phyloP scores from a whole-genome alignment of 1,140 invertebrate genomes.

The Drosophila murphyi region DNA sequence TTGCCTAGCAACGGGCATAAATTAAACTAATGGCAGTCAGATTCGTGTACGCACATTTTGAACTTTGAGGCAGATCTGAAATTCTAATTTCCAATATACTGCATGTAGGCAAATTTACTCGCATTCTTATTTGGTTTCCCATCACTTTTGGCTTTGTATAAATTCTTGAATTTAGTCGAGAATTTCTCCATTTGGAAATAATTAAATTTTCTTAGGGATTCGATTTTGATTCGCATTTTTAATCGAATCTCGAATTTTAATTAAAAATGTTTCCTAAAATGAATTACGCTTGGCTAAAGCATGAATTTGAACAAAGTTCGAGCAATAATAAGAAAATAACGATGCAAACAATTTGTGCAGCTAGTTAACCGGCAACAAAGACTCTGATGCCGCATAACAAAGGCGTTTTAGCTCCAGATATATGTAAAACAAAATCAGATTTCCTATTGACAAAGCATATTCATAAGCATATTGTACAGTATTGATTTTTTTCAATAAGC shows the following conservation, averaged over 20 bases:
- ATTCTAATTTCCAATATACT: neutral
- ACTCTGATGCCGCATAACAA: too few species aligned
- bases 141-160: too few species aligned
- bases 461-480: neutral
- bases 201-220: neutral
- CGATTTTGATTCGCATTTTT: neutral
- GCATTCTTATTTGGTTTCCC: too few species aligned
- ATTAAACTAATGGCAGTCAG: slow-evolving; percentile 57
- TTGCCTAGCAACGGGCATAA: slow-evolving; percentile 57
- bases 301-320: too few species aligned
- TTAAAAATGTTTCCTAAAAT: too few species aligned
- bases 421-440: neutral
- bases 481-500: neutral
- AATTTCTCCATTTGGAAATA: neutral
- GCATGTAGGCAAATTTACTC: too few species aligned
- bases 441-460: slow-evolving; percentile 1
- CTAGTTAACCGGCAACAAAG: neutral
- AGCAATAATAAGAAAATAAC: neutral
- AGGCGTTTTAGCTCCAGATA: neutral
- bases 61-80: neutral
- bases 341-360: neutral
- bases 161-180: too few species aligned
- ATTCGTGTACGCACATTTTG: slow-evolving; percentile 2
- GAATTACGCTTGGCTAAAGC: too few species aligned
- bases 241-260: too few species aligned